These are phyloP conservation scores for Smutsia temminckii DNA, from an alignment of 2,797 vertebrate genomes.

Conservation along the genomic window DNA sequence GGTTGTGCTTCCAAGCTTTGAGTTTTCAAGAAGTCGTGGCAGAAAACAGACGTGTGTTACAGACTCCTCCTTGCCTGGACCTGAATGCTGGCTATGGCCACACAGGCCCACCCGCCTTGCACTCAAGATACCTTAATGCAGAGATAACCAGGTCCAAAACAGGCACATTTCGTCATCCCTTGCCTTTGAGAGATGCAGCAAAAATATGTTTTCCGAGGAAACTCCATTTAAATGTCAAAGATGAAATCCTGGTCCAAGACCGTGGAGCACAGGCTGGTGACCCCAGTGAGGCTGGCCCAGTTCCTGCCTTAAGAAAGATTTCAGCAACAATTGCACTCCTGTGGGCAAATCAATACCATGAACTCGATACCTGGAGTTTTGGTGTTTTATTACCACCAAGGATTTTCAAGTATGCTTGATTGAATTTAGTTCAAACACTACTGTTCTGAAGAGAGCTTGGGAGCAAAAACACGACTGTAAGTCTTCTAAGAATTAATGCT, in stretches of 20 bases:
- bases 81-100: neutral
- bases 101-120: fast-evolving
- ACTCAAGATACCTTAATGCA: neutral
- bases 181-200: neutral
- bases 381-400: neutral
- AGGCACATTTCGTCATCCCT: neutral
- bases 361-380: neutral
- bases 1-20: neutral
- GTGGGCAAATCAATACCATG: slow-evolving; percentile 33
- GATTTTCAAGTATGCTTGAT: neutral
- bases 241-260: neutral
- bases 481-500: neutral
- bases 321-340: neutral
- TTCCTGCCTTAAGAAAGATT: neutral
- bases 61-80: fast-evolving
- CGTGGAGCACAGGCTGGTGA: neutral
- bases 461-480: neutral
- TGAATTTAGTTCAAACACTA: neutral
- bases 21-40: neutral
- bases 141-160: neutral
- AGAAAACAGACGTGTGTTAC: neutral
- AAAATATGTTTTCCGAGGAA: neutral
- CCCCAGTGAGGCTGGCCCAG: neutral
- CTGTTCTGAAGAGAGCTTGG: neutral
- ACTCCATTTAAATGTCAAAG: neutral